Conservation (phyloP, 1,140 invertebrate species). For the Metaphire vulgaris region DNA sequence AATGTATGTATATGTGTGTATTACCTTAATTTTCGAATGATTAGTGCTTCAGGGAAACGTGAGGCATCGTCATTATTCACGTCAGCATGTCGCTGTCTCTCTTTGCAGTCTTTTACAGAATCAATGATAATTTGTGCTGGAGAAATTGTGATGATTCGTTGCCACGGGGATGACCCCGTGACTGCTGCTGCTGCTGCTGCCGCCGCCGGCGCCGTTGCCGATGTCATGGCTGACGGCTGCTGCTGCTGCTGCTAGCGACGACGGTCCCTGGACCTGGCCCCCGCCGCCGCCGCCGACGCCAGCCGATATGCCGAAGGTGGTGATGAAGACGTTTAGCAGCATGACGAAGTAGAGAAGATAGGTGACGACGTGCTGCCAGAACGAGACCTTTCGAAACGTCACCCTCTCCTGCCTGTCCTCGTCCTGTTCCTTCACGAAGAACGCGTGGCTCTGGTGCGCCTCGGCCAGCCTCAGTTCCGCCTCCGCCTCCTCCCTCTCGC, state of each 20-base stretch:
- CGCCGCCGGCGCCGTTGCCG: too few species aligned
- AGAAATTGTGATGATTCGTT: background rate
- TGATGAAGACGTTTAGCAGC: conserved; percentile 32
- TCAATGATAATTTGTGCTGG: background rate
- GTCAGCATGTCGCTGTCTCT: too few species aligned
- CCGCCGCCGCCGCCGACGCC: conserved; percentile 13
- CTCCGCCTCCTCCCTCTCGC: conserved; percentile 30
- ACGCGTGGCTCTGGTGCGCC: conserved; percentile 31
- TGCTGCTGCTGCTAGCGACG: background rate
- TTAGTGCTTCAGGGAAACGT: too few species aligned
- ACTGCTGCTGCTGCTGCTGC: background rate
- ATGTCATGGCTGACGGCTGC: background rate
- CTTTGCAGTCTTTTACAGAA: too few species aligned
- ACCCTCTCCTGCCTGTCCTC: conserved; percentile 29
- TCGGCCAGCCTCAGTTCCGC: conserved; percentile 30
- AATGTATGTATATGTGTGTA: too few species aligned
- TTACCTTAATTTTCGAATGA: too few species aligned
- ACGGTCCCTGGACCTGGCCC: background rate
- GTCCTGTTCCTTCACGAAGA: conserved; percentile 31
- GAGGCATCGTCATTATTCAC: too few species aligned
- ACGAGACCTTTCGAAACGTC: conserved; percentile 28
- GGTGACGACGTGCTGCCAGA: conserved; percentile 33
- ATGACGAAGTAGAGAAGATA: conserved; percentile 32
- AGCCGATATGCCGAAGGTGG: conserved; percentile 32
- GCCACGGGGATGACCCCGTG: background rate